Evolutionary conservation across 2,113 vertebrate genomes (phyloP).

Genomic region (Mustelus asterias): DNA sequence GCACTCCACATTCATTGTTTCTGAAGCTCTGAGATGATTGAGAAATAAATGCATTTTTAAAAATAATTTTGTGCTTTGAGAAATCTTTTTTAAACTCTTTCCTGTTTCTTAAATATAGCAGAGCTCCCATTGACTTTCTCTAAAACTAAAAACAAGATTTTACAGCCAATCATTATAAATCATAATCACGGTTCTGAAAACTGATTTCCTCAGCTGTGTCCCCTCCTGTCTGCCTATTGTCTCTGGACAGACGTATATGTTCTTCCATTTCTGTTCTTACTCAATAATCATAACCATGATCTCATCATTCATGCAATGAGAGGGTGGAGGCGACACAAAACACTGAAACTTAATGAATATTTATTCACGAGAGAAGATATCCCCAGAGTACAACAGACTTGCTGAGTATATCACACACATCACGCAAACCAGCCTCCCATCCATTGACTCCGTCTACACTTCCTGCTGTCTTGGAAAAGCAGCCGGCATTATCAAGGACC

Average conservation of each 20-base stretch:
- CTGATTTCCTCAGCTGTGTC: neutral
- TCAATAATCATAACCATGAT: neutral
- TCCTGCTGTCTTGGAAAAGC: too few relatives aligned
- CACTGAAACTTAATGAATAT: neutral
- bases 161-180: neutral
- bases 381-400: neutral
- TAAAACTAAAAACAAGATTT: too few relatives aligned
- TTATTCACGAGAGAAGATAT: neutral
- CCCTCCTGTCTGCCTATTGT: neutral
- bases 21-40: too few relatives aligned
- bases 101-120: too few relatives aligned
- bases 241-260: neutral
- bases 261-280: neutral
- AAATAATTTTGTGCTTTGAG: too few relatives aligned
- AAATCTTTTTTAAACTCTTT: too few relatives aligned
- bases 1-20: too few relatives aligned
- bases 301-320: neutral
- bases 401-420: neutral
- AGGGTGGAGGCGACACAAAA: neutral
- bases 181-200: neutral
- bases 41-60: too few relatives aligned
- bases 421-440: too few relatives aligned
- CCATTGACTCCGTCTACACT: too few relatives aligned
- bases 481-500: too few relatives aligned
- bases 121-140: too few relatives aligned